Evolutionary conservation across 2,797 vertebrate genomes (phyloP).

Genomic region (Denticeps clupeoides): DNA sequence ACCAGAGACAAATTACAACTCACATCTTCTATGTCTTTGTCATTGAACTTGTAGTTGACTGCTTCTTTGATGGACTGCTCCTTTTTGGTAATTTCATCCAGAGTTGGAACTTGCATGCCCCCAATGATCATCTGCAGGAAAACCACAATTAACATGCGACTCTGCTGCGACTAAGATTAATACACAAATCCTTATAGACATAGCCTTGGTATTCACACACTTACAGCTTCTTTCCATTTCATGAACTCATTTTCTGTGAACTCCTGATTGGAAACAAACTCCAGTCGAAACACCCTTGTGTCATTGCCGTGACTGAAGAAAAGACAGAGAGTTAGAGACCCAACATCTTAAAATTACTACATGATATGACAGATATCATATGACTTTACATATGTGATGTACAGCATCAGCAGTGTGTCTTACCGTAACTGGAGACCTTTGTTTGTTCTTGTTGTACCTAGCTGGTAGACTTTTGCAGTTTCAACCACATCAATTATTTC

Average conservation of each 20-base stretch:
- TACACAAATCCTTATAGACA: not conserved
- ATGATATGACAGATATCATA: not conserved
- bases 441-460: slow-evolving; percentile 88
- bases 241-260: slow-evolving; percentile 97
- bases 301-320: slow-evolving; percentile 80
- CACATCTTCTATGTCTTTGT: slow-evolving; percentile 97
- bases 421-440: slow-evolving; percentile 92
- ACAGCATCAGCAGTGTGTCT: not conserved
- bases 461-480: slow-evolving; percentile 93
- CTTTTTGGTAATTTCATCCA: slow-evolving; percentile 96
- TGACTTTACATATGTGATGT: not conserved
- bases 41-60: slow-evolving; percentile 95
- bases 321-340: not conserved
- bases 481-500: slow-evolving; percentile 97
- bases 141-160: not conserved
- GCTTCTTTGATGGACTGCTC: slow-evolving; percentile 97
- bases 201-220: slow-evolving; percentile 36
- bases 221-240: slow-evolving; percentile 98
- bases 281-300: slow-evolving; percentile 88
- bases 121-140: slow-evolving; percentile 90
- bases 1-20: no score
- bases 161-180: not conserved
- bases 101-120: slow-evolving; percentile 89
- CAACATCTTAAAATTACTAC: not conserved
- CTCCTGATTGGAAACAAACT: slow-evolving; percentile 98